Conservation (phyloP, 2,888 invertebrate species). For the Apomyelois bistriatella region DNA sequence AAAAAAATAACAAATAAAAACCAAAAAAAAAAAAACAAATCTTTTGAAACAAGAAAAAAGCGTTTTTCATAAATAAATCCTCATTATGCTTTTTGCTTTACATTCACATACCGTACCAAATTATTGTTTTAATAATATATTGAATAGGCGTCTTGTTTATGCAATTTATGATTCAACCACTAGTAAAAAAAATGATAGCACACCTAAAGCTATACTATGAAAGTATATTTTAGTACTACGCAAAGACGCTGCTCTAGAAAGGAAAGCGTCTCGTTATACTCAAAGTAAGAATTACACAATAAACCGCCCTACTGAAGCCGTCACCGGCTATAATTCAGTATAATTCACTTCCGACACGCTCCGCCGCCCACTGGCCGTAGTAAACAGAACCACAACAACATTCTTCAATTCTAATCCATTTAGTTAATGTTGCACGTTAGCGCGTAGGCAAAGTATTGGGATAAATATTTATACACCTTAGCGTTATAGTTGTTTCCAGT, state of each 20-base stretch:
- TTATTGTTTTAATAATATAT: too few species aligned
- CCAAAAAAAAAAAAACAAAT: too few species aligned
- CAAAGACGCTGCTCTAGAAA: neutral
- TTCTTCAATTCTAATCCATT: conserved; percentile 27
- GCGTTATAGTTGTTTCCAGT: neutral
- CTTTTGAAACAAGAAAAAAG: too few species aligned
- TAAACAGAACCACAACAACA: conserved; percentile 49
- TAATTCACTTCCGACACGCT: conserved; percentile 45
- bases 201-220: too few species aligned
- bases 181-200: too few species aligned
- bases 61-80: too few species aligned
- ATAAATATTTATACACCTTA: conserved; percentile 6
- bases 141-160: too few species aligned
- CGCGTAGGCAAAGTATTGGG: conserved; percentile 12
- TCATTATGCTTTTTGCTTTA: too few species aligned
- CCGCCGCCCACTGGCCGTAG: conserved; percentile 44
- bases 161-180: too few species aligned
- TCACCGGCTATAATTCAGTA: conserved; percentile 33
- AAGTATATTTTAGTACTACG: too few species aligned
- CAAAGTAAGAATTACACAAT: conserved; percentile 18
- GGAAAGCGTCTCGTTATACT: neutral
- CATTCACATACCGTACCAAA: too few species aligned
- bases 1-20: too few species aligned
- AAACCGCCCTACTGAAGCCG: conserved; percentile 30
- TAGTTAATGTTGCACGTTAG: conserved; percentile 23